Evolutionary conservation across 2,113 vertebrate species (phyloP).

Genomic region (Psophia crepitans): DNA sequence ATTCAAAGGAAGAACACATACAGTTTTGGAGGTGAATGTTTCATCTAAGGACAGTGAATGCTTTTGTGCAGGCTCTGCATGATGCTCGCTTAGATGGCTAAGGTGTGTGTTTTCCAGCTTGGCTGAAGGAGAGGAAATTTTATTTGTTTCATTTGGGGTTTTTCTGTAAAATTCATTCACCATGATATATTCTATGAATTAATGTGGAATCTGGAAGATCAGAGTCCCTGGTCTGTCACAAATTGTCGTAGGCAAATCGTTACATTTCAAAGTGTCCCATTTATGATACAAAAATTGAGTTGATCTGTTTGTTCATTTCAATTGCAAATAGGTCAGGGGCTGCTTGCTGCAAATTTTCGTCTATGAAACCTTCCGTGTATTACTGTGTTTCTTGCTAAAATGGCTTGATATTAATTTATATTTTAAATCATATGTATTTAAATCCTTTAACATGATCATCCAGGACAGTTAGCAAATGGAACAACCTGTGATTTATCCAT

Average conservation of each 20-base stretch:
- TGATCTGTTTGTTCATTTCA: neutral
- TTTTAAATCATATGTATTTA: neutral
- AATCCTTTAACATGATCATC: neutral
- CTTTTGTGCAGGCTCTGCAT: neutral
- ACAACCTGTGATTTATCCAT: constrained; percentile 4
- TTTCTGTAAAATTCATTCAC: neutral
- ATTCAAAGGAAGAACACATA: neutral
- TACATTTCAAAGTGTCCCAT: neutral
- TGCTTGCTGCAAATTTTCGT: neutral
- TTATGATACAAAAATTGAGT: neutral
- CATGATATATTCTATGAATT: neutral
- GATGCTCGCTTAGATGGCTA: neutral
- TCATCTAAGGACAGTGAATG: neutral
- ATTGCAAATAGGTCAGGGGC: neutral
- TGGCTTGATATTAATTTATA: neutral
- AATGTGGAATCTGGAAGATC: neutral
- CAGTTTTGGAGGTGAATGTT: neutral
- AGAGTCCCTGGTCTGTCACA: neutral
- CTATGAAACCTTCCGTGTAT: neutral
- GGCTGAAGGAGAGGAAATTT: neutral
- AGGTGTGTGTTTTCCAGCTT: neutral
- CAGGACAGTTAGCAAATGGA: neutral
- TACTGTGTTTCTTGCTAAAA: neutral
- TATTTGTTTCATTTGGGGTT: neutral
- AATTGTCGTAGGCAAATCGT: neutral